Evolutionary conservation across 2,113 vertebrate genomes (phyloP), one percentile per base, ranked within the genome.

Genomic region (Gallinago jamesoni): DNA sequence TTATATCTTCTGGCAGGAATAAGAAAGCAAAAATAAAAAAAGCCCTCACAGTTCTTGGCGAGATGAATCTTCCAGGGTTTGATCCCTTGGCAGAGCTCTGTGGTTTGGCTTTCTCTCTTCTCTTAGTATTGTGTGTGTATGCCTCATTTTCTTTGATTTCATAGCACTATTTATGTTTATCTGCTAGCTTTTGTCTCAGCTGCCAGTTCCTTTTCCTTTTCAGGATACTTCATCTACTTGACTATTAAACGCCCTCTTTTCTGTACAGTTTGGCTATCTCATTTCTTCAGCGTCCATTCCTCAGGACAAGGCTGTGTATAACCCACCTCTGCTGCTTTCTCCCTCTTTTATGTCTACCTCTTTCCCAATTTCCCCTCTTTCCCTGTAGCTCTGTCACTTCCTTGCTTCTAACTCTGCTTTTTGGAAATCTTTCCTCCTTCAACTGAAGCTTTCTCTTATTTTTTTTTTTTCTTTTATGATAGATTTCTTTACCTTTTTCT

Each of bases 11-110:
- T 86, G 67, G 64, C 50, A 94, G 63, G 56, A 93, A 63, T 83
- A 94, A 85, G 45, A 83, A 83, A 93, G 48, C 30, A 92, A 96
- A 96, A 96, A 70, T 77, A 59, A 93, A 95, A 94, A 70, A 74
- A 62, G 43, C 56, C 62, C 89, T 94, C 35, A 66, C 63, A 91
- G 20, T 48, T 95, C 43, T 87, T 90, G 75, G 69, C 8, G 6
- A 59, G 63, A 72, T 25, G 39, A 81, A 59, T 72, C 82, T 55
- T 80, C 30, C 80, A 92, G 69, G 68, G 52, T 94, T 92, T 92
- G 84, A 95, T 82, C 56, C 84, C 66, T 93, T 87, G 89, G 64
- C 73, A 84, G 79, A 92, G 48, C 31, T 89, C 33, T 89, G 67
- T 79, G 59, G 9, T 89, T 95, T 85, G 39, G 55, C 80, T 94